These are phyloP conservation scores for Pterocles gutturalis DNA, from an alignment of 2,113 vertebrate species.

Conservation along the genomic window DNA sequence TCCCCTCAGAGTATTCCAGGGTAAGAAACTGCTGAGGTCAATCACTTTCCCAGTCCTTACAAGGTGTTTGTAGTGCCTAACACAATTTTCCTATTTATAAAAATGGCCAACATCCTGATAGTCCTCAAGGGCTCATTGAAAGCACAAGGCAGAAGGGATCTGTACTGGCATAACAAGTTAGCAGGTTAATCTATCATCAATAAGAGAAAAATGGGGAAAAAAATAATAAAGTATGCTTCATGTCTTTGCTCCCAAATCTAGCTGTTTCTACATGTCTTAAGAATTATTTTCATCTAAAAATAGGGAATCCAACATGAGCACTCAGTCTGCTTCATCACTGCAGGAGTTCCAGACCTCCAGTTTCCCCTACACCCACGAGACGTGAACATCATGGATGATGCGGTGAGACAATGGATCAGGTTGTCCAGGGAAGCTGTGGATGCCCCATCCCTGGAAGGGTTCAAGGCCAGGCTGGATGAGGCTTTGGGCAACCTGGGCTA, in stretches of 20 bases:
- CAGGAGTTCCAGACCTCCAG: background rate
- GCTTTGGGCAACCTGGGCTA: no score
- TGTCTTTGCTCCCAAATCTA: background rate
- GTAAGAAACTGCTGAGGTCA: background rate
- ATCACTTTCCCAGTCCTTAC: background rate
- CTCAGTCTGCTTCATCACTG: background rate
- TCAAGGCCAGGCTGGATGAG: no score
- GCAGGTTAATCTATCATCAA: background rate
- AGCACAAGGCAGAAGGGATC: background rate
- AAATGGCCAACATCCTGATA: background rate
- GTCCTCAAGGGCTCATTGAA: background rate
- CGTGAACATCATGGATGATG: background rate
- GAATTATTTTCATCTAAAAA: background rate
- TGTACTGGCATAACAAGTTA: background rate
- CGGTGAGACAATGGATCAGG: no score
- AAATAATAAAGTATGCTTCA: background rate
- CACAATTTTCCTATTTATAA: background rate
- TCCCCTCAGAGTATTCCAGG: background rate
- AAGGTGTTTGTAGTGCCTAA: background rate
- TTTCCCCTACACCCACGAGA: background rate
- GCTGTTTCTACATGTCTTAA: background rate
- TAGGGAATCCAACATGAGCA: background rate
- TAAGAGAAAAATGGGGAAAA: accelerated
- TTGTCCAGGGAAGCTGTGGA: no score
- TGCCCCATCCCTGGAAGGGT: no score